Evolutionary conservation across 1,140 invertebrate genomes (phyloP).

Genomic region (Drosophila elegans): DNA sequence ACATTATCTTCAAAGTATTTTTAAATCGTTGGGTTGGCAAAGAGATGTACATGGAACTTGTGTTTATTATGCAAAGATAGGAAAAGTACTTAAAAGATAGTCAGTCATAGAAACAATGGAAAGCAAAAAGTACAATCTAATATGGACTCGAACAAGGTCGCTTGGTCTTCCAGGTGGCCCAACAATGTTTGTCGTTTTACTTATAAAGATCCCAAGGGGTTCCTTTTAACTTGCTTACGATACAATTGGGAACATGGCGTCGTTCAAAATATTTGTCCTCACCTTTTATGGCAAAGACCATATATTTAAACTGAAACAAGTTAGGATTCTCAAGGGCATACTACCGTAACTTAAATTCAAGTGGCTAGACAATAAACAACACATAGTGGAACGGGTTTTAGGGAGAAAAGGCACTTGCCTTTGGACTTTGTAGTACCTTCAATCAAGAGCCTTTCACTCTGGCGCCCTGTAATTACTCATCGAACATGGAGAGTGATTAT

Average conservation of each 20-base stretch:
- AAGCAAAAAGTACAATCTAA: slow-evolving; percentile 13
- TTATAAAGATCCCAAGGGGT: background rate
- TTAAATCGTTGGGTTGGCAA: slow-evolving; percentile 21
- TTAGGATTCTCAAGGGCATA: slow-evolving; percentile 4
- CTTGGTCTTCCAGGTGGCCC: background rate
- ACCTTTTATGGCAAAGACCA: slow-evolving; percentile 2
- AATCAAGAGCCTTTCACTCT: slow-evolving; percentile 3
- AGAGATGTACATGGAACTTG: slow-evolving; percentile 28
- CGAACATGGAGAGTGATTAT: slow-evolving; percentile 4
- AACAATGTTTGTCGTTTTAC: slow-evolving; percentile 6
- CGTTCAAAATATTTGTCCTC: slow-evolving; percentile 22
- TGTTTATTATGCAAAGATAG: slow-evolving; percentile 44
- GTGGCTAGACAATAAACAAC: slow-evolving; percentile 20
- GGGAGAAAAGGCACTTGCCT: slow-evolving; percentile 13
- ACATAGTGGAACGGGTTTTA: slow-evolving; percentile 27
- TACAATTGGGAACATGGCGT: background rate
- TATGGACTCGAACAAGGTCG: slow-evolving; percentile 12
- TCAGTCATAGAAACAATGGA: slow-evolving; percentile 2
- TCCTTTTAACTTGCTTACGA: background rate
- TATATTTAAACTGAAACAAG: background rate
- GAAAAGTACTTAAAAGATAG: slow-evolving; percentile 43
- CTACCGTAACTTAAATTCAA: slow-evolving; percentile 28
- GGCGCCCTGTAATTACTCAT: slow-evolving; percentile 24
- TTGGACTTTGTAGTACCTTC: slow-evolving; percentile 14
- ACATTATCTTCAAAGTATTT: slow-evolving; percentile 37